A percentile compares a stretch with the other conserved stretches of the same genome.
phyloP scores from a whole-genome alignment of 2,113 vertebrate species.

The Melierax canorus region DNA sequence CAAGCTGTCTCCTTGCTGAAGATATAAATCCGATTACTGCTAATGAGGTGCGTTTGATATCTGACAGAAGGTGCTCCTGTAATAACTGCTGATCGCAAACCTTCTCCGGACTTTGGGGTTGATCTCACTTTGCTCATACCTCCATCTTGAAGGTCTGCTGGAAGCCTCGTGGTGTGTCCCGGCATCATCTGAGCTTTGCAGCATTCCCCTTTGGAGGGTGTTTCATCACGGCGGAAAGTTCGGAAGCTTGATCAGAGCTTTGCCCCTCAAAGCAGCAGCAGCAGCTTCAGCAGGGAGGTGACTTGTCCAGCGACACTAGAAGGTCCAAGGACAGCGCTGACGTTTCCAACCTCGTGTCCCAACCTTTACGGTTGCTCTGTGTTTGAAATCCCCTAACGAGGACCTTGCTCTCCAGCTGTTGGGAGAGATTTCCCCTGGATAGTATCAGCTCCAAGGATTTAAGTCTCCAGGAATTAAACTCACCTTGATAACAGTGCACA shows the following conservation, averaged over 20 bases:
- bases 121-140: background rate
- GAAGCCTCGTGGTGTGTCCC: background rate
- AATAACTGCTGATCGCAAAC: background rate
- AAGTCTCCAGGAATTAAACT: background rate
- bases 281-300: background rate
- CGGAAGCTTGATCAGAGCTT: background rate
- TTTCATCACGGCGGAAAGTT: fast-evolving
- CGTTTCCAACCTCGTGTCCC: background rate
- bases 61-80: background rate
- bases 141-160: background rate
- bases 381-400: background rate
- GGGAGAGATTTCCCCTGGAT: background rate
- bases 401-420: background rate
- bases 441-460: background rate
- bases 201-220: background rate
- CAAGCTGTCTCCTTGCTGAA: background rate
- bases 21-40: background rate
- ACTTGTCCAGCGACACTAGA: too few species aligned
- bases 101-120: background rate
- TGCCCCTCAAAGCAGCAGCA: background rate
- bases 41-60: too few species aligned
- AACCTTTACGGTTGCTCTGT: fast-evolving
- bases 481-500: too few species aligned
- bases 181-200: background rate
- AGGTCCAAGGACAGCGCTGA: background rate